Conservation (phyloP, 2,113 vertebrate genomes). For the Petrocephalus microphthalmus region DNA sequence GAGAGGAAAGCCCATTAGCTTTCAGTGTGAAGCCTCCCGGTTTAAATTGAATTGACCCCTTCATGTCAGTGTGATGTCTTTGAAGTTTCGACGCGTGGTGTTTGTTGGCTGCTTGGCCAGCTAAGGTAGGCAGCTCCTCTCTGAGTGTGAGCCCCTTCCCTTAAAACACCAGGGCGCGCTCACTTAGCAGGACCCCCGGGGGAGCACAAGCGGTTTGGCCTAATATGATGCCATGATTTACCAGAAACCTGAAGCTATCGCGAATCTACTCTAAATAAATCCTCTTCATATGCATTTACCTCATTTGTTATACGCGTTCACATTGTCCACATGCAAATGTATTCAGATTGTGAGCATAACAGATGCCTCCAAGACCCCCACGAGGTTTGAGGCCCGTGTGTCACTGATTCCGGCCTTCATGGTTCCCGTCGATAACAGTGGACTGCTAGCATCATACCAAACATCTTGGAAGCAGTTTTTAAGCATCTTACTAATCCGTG, state of each 20-base stretch:
- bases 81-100: neutral
- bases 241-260: too few species aligned
- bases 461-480: neutral
- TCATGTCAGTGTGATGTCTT: neutral
- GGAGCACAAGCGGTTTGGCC: too few species aligned
- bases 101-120: neutral
- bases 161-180: neutral
- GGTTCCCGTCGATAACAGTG: neutral
- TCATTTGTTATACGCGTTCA: neutral
- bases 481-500: neutral
- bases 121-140: neutral
- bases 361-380: neutral
- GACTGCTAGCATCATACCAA: neutral
- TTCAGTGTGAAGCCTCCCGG: neutral
- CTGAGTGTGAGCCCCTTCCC: neutral
- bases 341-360: neutral
- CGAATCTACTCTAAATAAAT: too few species aligned
- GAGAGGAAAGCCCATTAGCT: neutral
- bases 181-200: neutral
- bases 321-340: neutral
- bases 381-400: neutral
- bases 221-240: neutral
- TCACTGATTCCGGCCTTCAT: neutral
- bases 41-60: conserved; percentile 19
- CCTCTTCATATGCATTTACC: neutral